These are phyloP conservation scores for Schizothorax lantsangensis DNA, from an alignment of 2,797 vertebrate species.

Conservation along the genomic window DNA sequence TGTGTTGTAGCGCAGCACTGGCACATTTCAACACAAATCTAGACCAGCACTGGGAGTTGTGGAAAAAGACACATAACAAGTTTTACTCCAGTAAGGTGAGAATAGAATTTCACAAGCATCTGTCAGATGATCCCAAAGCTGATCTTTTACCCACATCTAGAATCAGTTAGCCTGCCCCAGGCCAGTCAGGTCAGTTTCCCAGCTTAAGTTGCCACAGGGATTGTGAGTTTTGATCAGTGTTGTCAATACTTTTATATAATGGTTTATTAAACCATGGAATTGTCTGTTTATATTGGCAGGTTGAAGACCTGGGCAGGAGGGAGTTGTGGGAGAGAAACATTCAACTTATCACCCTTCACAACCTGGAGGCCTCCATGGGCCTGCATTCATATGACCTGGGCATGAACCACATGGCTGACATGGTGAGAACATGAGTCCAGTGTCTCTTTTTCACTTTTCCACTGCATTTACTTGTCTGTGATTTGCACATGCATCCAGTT, in stretches of 20 bases:
- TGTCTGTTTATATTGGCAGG: constrained; percentile 65
- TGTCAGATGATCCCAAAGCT: background rate
- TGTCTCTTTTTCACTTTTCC: background rate
- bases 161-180: no score
- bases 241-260: background rate
- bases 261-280: background rate
- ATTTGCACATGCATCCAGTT: no score
- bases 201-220: no score
- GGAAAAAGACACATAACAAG: constrained; percentile 83
- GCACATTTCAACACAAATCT: constrained; percentile 71
- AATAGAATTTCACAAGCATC: background rate
- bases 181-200: no score
- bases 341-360: constrained; percentile 83
- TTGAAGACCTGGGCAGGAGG: constrained; percentile 78
- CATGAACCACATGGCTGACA: constrained; percentile 91
- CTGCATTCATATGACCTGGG: constrained; percentile 84
- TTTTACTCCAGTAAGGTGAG: constrained; percentile 76
- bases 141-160: background rate
- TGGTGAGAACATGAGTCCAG: constrained; percentile 73
- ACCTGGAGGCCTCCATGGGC: constrained; percentile 91
- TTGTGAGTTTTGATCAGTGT: no score
- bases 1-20: constrained; percentile 57
- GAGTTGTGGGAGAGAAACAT: constrained; percentile 90
- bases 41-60: constrained; percentile 84
- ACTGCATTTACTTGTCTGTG: background rate